phyloP scores from a whole-genome alignment of 2,888 invertebrate genomes.

The Stegophylla sp. region DNA sequence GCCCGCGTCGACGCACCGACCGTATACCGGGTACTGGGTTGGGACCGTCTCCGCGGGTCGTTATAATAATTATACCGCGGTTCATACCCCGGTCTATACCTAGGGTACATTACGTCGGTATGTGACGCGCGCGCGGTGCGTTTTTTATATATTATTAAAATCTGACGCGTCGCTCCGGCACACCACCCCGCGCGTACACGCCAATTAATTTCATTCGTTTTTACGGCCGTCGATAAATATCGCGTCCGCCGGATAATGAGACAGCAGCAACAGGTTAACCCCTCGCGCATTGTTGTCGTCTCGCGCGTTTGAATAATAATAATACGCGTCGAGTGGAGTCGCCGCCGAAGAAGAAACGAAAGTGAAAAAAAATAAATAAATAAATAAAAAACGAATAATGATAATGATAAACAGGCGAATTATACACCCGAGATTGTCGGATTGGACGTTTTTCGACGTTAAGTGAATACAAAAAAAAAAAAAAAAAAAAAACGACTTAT shows the following conservation, averaged over 20 bases:
- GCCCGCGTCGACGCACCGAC: slow-evolving; percentile 21
- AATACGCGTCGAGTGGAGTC: neutral
- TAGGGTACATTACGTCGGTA: too few species aligned
- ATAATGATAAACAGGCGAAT: slow-evolving; percentile 31
- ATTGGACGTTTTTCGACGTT: neutral
- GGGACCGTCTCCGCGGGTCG: neutral
- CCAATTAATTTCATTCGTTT: slow-evolving; percentile 54
- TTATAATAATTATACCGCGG: neutral
- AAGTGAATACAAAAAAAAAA: slow-evolving; percentile 36
- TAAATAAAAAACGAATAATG: slow-evolving; percentile 19
- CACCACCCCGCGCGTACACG: neutral
- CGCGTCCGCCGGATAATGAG: slow-evolving; percentile 43
- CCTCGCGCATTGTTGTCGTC: neutral
- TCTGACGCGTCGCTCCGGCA: slow-evolving; percentile 15
- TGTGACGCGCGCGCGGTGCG: neutral
- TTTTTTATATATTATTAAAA: slow-evolving; percentile 14
- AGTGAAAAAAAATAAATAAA: neutral
- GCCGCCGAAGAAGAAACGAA: neutral
- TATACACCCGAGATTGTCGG: slow-evolving; percentile 16
- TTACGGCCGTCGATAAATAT: slow-evolving; percentile 54
- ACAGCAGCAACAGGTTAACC: too few species aligned
- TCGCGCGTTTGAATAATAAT: too few species aligned
- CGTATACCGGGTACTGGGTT: neutral
- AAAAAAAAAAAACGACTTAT: too few species aligned
- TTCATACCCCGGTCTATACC: neutral